These are phyloP conservation scores for Cygnus olor DNA, from an alignment of 2,797 vertebrate species.

Conservation along the genomic window DNA sequence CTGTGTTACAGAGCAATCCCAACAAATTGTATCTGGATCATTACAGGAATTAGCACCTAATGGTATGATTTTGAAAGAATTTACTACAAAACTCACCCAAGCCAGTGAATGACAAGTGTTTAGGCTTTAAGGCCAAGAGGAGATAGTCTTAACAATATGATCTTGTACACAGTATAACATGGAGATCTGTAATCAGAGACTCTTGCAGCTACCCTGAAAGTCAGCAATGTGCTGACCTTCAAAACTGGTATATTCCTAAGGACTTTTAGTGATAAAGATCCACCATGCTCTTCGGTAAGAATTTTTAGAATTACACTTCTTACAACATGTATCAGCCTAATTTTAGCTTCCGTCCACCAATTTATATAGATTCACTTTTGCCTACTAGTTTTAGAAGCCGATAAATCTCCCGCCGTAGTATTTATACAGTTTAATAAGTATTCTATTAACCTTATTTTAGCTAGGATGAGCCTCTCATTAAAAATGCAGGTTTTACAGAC, in stretches of 20 bases:
- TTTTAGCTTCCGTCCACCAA: not conserved
- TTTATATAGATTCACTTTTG: not conserved
- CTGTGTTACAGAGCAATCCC: not conserved
- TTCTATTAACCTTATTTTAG: slow-evolving; percentile 13
- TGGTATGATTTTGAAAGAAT: not conserved
- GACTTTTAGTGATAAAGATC: not conserved
- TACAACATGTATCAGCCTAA: not conserved
- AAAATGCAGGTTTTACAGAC: slow-evolving; percentile 9
- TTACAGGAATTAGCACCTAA: not conserved
- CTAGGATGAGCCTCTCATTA: not conserved
- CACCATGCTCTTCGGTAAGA: not conserved
- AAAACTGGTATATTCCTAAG: not conserved
- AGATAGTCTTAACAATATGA: not conserved
- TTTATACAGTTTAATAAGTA: not conserved
- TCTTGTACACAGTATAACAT: not conserved
- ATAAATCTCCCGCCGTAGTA: not conserved
- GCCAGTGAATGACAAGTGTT: not conserved
- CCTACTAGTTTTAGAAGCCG: slow-evolving; percentile 3
- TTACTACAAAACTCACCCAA: not conserved
- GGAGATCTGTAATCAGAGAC: not conserved
- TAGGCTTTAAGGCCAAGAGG: not conserved
- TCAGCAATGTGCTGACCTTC: not conserved
- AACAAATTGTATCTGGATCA: not conserved
- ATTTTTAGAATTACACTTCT: not conserved
- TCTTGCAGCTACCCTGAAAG: not conserved